Evolutionary conservation across 2,888 invertebrate species (phyloP).

Genomic region (Leptopilina myrica): DNA sequence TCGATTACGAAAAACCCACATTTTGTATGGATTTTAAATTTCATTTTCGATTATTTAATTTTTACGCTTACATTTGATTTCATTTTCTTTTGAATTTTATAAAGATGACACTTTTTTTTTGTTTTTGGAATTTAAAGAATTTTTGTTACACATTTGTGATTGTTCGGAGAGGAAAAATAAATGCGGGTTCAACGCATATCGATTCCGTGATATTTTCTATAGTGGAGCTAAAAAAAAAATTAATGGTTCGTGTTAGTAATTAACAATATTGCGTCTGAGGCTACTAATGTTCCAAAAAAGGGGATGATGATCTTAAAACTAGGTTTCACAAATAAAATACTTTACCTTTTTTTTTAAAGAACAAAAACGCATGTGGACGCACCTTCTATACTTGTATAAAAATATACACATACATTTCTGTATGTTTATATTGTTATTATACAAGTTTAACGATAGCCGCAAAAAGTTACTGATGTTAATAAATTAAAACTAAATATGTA

Average conservation of each 20-base stretch:
- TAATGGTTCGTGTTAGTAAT: slow-evolving; percentile 55
- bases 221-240: slow-evolving; percentile 46
- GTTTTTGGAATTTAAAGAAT: neutral
- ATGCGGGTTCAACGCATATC: slow-evolving; percentile 32
- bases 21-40: neutral
- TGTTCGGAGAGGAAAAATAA: neutral
- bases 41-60: too few relatives aligned
- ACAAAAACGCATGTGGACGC: slow-evolving; percentile 44
- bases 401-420: too few relatives aligned
- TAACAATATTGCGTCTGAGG: slow-evolving; percentile 49
- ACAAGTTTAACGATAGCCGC: slow-evolving; percentile 7
- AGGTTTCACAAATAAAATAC: slow-evolving; percentile 66
- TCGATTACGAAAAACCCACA: slow-evolving; percentile 28
- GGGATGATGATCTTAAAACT: slow-evolving; percentile 59
- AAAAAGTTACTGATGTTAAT: slow-evolving; percentile 13
- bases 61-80: too few relatives aligned
- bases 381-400: slow-evolving; percentile 43
- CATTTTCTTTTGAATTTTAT: neutral
- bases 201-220: slow-evolving; percentile 42
- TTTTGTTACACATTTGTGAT: neutral
- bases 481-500: neutral
- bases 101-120: neutral
- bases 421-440: too few relatives aligned
- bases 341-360: slow-evolving; percentile 65
- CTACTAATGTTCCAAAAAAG: slow-evolving; percentile 51